Evolutionary conservation across 2,113 vertebrate genomes (phyloP).

Genomic region (Entosphenus tridentatus): DNA sequence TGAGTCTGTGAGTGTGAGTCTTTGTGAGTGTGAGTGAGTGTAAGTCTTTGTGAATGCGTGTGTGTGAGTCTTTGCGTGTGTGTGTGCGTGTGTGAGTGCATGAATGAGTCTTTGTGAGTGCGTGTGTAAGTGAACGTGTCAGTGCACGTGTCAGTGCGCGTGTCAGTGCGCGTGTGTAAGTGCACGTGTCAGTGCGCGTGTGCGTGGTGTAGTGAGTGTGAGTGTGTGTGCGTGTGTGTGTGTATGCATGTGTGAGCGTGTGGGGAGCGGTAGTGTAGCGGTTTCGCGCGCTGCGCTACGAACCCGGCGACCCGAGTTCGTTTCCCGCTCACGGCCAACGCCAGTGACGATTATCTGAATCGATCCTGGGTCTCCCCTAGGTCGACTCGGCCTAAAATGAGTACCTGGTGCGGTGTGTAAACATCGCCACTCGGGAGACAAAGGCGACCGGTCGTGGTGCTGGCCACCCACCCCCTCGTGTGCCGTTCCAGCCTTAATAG

Average conservation of each 20-base stretch:
- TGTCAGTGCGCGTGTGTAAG: background rate
- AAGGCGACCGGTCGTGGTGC: too few species aligned
- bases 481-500: too few species aligned
- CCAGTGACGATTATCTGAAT: too few species aligned
- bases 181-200: background rate
- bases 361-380: too few species aligned
- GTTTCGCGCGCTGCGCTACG: background rate
- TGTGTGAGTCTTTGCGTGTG: background rate
- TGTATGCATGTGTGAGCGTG: background rate
- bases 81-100: background rate
- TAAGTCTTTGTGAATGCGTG: background rate
- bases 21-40: too few species aligned
- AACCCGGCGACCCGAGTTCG: too few species aligned
- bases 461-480: too few species aligned
- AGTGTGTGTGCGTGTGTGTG: background rate
- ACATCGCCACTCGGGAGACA: too few species aligned
- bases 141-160: background rate
- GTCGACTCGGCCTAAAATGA: too few species aligned
- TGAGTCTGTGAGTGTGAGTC: too few species aligned
- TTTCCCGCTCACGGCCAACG: too few species aligned
- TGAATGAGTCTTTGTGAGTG: background rate
- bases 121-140: background rate
- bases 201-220: background rate
- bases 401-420: too few species aligned
- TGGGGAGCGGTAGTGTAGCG: background rate